phyloP scores from a whole-genome alignment of 2,888 invertebrate species.

The Linnaemya tessellans region DNA sequence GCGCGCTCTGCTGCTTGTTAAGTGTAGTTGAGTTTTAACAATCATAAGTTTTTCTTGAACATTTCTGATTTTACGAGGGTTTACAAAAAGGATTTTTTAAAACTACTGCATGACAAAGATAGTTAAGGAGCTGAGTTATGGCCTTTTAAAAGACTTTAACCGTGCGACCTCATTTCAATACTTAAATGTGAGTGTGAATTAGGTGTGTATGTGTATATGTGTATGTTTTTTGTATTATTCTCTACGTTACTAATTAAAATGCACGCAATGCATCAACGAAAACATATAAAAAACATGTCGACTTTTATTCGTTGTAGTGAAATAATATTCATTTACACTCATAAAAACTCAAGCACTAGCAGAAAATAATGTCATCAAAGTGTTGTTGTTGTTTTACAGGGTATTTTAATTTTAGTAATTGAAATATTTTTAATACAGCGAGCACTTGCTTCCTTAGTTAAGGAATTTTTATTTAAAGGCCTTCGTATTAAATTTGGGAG shows the following conservation, averaged over 20 bases:
- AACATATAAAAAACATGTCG: slow-evolving; percentile 57
- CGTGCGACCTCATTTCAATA: background rate
- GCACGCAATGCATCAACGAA: slow-evolving; percentile 65
- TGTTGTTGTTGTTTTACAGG: slow-evolving; percentile 4
- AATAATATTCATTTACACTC: slow-evolving; percentile 17
- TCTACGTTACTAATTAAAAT: slow-evolving; percentile 69
- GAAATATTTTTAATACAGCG: background rate
- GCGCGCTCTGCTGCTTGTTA: slow-evolving; percentile 42
- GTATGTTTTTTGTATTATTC: slow-evolving; percentile 25
- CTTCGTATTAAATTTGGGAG: too few species aligned
- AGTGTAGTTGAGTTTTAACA: slow-evolving; percentile 46
- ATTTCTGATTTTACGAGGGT: slow-evolving; percentile 1
- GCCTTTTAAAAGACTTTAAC: background rate
- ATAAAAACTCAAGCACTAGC: background rate
- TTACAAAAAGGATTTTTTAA: background rate
- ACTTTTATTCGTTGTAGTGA: slow-evolving; percentile 23
- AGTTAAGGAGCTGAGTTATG: background rate
- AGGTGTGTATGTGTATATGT: background rate
- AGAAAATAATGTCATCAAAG: slow-evolving; percentile 45
- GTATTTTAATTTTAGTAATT: background rate
- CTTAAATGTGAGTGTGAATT: slow-evolving; percentile 11
- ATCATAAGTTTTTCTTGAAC: slow-evolving; percentile 41
- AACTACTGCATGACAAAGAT: background rate
- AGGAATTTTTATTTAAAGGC: too few species aligned
- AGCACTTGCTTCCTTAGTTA: too few species aligned